These are phyloP conservation scores for Umimayanthus chanpuru DNA, from an alignment of 92 coral and sea anemone genomes.

Conservation along the genomic window DNA sequence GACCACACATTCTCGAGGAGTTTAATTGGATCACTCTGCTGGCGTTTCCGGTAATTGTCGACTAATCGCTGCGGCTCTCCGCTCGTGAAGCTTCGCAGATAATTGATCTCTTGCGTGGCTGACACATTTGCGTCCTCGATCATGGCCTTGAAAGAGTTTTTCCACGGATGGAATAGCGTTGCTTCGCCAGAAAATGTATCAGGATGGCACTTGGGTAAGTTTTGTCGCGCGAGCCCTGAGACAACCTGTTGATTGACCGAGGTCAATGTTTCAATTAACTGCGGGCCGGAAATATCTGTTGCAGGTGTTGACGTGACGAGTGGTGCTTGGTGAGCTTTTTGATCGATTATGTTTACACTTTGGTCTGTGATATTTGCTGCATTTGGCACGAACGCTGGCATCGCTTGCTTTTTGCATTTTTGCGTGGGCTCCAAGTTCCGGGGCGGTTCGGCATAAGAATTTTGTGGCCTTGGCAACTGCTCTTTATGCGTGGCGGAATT, in stretches of 20 bases:
- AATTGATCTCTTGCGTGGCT: conserved; percentile 41
- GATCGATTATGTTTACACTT: too few relatives aligned
- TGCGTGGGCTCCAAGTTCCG: background rate
- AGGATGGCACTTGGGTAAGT: conserved; percentile 59
- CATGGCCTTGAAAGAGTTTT: conserved; percentile 45
- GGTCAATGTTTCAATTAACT: too few relatives aligned
- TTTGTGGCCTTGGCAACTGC: background rate
- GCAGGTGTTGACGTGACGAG: too few relatives aligned
- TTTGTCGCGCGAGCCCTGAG: conserved; percentile 42
- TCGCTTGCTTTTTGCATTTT: too few relatives aligned
- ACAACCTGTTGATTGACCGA: too few relatives aligned
- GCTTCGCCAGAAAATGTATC: conserved; percentile 52
- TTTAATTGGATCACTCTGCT: conserved; percentile 31
- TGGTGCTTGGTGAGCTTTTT: too few relatives aligned
- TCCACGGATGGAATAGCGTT: conserved; percentile 56
- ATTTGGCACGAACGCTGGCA: too few relatives aligned
- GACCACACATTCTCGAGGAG: too few relatives aligned
- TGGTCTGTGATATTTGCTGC: too few relatives aligned
- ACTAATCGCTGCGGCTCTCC: conserved; percentile 45
- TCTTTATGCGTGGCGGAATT: background rate
- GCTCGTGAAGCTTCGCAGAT: conserved; percentile 38
- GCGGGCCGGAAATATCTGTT: too few relatives aligned
- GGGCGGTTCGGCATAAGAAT: background rate
- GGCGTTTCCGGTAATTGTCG: conserved; percentile 51
- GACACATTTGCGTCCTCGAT: conserved; percentile 37